Conservation (phyloP, 1,140 invertebrate genomes). For the Physella acuta region DNA sequence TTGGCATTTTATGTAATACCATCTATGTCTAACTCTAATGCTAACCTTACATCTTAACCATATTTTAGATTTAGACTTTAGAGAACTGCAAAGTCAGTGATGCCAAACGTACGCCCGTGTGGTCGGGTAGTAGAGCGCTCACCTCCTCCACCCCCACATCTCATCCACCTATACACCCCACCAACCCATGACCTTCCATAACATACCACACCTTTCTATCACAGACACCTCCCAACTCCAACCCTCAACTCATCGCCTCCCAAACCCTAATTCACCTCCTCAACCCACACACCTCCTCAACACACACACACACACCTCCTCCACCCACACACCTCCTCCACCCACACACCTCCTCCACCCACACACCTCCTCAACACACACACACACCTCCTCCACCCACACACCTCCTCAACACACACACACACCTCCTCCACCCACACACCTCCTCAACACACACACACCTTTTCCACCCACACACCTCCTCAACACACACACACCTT, state of each 20-base stretch:
- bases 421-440: background rate
- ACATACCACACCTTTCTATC: background rate
- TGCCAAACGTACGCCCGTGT: too few relatives aligned
- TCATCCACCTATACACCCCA: background rate
- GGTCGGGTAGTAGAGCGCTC: too few relatives aligned
- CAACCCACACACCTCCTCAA: background rate
- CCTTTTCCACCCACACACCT: too few relatives aligned
- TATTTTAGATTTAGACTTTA: too few relatives aligned
- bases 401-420: constrained; percentile 57
- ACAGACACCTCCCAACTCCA: background rate
- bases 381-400: constrained; percentile 67
- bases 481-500: too few relatives aligned
- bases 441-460: background rate
- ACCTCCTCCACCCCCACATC: background rate
- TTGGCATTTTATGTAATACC: too few relatives aligned
- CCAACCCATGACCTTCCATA: background rate
- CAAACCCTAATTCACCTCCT: background rate
- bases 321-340: too few relatives aligned
- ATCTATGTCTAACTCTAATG: too few relatives aligned
- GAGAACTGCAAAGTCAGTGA: too few relatives aligned
- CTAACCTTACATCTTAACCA: too few relatives aligned
- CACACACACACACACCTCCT: background rate
- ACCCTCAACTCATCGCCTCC: background rate
- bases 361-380: too few relatives aligned
- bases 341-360: too few relatives aligned